Evolutionary conservation across 1,140 invertebrate species (phyloP), one percentile per base, ranked within the genome.

Genomic region (Anoplophora glabripennis): DNA sequence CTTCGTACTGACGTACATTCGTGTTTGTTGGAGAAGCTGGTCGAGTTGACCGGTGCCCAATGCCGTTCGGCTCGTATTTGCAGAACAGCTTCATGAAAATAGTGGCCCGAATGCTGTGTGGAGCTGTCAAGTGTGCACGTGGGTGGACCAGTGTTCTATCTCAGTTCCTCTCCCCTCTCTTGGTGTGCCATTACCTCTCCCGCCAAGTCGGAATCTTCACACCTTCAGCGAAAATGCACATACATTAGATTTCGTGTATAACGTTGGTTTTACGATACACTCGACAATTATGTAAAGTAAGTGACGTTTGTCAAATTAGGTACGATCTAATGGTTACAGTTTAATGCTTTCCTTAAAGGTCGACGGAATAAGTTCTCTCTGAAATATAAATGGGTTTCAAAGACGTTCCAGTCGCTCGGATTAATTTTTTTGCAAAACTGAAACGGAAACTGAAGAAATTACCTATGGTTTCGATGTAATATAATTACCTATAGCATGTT

Each of bases 101-200:
- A 59, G 65, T 64, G 53, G 63, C 38, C 56, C 47, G 65, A 60
- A 70, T 58, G 65, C 66, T 71, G 69, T 67, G 69, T 71, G 67
- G 69, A 72, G 63, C 60, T 68, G 65, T 71, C 70, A 67, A 67
- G 64, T 65, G 64, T 57, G 65, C 71, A 73, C 72, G 72, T 73
- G 72, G 72, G 72, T 73, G 72, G 70, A 73, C 67, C 69, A 70
- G 70, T 57, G 59, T 57, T 54, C 28, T 34, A 51, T 58, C 45
- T 55, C 48, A 18, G 38, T 54, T 37, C 53, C 38, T 37, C 49
- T 3, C 41, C 9, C 44, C 11, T 11, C 41, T 40, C 12, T 45
- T 49, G 17, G 37, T 40, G 11, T 40, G 14, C 11, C 37, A 40
- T 40, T 40, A n/a, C 11, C 15, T 41, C 4, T 34, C 41, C 51